Base-by-base conservation (phyloP, 2,888 invertebrate genomes). In the Pardosa pseudoannulata region DNA sequence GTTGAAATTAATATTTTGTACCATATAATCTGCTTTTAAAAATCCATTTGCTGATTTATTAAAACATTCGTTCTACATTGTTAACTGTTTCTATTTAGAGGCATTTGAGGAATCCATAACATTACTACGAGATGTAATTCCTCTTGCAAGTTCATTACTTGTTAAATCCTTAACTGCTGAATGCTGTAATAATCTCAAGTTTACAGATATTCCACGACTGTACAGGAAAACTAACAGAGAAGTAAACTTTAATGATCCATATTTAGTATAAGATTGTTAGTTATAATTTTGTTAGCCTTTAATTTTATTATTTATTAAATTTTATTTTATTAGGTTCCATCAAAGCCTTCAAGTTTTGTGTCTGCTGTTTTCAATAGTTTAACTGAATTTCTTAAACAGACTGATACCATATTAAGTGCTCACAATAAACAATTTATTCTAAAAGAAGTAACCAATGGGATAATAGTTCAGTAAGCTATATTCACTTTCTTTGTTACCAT, bases 171-270 rank as follows among this genome's bases (percentile, higher is more conserved):
- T 89, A n/a, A 70, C 65, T 23, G 65, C 64, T 11, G 86, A 88
- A 41, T 89, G 89, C 64, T 31, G 73, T 39, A 19, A 23, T 5
- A 64, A 87, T 28, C 56, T 92, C 11, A 91, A 91, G 86, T 90
- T 91, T 78, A 97, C 95, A 89, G 97, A 98, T 91, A 96, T 99
- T 91, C 99, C 99, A 1, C 93, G 98, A 88, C 92, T 98, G 79
- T 98, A 97, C 91, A 93, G 98, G 78, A 95, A 97, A 91, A 98
- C 98, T 0, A 98, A 98, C 91, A 94, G 97, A 88, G 97, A 95
- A 89, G 92, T 92, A 87, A 87, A 89, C n/a, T n/a, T n/a, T n/a
- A n/a, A n/a, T n/a, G n/a, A n/a, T n/a, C n/a, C n/a, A n/a, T n/a
- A n/a, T n/a, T n/a, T n/a, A n/a, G n/a, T n/a, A n/a, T n/a, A n/a